These are phyloP conservation scores for Todus mexicanus DNA, from an alignment of 2,797 vertebrate genomes.

Conservation along the genomic window DNA sequence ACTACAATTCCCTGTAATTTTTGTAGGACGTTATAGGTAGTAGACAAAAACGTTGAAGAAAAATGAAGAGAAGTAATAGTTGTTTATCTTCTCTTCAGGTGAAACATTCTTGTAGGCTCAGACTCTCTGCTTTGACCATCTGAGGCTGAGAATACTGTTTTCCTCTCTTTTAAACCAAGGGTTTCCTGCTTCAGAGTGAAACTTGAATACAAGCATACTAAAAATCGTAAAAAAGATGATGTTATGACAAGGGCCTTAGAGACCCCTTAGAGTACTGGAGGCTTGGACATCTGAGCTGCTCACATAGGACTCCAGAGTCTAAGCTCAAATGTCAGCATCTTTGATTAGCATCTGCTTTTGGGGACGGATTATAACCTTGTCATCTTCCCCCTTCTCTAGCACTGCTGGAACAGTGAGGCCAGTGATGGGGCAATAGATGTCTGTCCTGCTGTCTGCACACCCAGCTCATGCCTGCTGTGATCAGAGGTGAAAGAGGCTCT, in stretches of 20 bases:
- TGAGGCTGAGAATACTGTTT: not conserved
- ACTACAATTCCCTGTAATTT: not conserved
- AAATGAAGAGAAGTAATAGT: not conserved
- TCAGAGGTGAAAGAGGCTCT: not conserved
- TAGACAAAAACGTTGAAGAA: not conserved
- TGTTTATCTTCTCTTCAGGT: not conserved
- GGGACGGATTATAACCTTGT: not conserved
- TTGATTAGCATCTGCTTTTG: not conserved
- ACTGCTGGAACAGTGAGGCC: not conserved
- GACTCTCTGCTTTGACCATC: not conserved
- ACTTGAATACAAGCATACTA: not conserved
- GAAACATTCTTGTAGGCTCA: not conserved
- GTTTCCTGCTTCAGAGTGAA: not conserved
- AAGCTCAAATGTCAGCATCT: not conserved
- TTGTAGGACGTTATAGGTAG: not conserved
- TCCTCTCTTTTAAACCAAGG: not conserved
- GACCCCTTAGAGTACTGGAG: not conserved
- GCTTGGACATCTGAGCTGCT: not conserved
- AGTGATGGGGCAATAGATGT: not conserved
- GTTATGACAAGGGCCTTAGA: not conserved
- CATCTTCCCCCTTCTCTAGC: not conserved
- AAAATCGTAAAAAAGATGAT: not conserved
- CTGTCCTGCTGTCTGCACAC: not conserved
- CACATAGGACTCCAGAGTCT: not conserved
- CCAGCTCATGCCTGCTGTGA: not conserved